Evolutionary conservation across 2,888 invertebrate species (phyloP).

Genomic region (Pyralis farinalis): DNA sequence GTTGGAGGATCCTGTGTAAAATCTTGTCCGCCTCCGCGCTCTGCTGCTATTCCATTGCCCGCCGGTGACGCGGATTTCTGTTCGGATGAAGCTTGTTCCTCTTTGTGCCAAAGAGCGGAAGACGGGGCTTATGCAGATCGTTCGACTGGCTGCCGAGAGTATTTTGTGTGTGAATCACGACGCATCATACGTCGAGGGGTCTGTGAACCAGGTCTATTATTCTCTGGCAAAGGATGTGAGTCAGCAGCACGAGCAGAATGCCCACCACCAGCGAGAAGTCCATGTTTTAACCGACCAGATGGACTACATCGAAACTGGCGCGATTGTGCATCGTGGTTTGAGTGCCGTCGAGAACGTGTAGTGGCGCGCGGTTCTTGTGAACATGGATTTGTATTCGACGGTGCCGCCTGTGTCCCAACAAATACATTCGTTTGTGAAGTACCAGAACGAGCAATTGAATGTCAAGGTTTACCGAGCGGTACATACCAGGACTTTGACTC

Average conservation of each 20-base stretch:
- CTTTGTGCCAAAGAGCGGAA: slow-evolving; percentile 69
- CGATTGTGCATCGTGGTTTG: slow-evolving; percentile 72
- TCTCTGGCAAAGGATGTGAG: slow-evolving; percentile 75
- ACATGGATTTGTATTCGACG: slow-evolving; percentile 71
- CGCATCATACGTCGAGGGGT: slow-evolving; percentile 77
- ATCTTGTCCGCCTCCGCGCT: slow-evolving; percentile 62
- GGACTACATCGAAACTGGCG: slow-evolving; percentile 69
- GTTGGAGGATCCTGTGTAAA: slow-evolving; percentile 37
- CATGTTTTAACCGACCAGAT: slow-evolving; percentile 66
- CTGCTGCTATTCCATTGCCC: slow-evolving; percentile 64
- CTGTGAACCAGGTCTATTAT: slow-evolving; percentile 75
- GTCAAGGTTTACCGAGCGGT: slow-evolving; percentile 74
- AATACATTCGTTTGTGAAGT: slow-evolving; percentile 66
- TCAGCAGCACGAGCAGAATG: slow-evolving; percentile 61
- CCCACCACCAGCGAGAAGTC: slow-evolving; percentile 63
- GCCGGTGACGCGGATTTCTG: slow-evolving; percentile 76
- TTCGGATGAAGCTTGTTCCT: slow-evolving; percentile 67
- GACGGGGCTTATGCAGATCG: slow-evolving; percentile 82
- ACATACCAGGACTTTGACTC: slow-evolving; percentile 76
- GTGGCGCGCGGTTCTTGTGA: slow-evolving; percentile 68
- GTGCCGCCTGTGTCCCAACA: slow-evolving; percentile 58
- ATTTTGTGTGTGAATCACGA: slow-evolving; percentile 78
- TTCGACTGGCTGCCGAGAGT: slow-evolving; percentile 77
- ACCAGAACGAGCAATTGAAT: slow-evolving; percentile 59
- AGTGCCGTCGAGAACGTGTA: slow-evolving; percentile 68